Evolutionary conservation across 2,888 invertebrate genomes (phyloP).

Genomic region (Actias luna): DNA sequence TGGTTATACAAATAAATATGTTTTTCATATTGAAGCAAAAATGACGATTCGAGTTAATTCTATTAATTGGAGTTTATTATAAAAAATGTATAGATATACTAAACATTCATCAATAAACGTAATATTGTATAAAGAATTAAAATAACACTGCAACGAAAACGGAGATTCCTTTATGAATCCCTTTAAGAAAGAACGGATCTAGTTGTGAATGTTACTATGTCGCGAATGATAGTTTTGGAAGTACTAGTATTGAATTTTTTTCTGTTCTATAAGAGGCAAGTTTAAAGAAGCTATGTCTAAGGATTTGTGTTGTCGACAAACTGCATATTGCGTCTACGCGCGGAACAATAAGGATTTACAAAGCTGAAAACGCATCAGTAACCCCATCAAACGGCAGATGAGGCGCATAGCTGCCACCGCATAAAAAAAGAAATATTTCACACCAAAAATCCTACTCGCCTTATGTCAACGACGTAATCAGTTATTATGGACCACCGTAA

Average conservation of each 20-base stretch:
- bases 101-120: too few relatives aligned
- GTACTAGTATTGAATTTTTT: background rate
- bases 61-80: background rate
- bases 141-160: too few relatives aligned
- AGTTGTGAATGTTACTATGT: too few relatives aligned
- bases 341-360: slow-evolving; percentile 18
- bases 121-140: too few relatives aligned
- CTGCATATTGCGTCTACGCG: slow-evolving; percentile 18
- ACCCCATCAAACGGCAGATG: slow-evolving; percentile 19
- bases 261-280: background rate
- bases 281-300: slow-evolving; percentile 1
- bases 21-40: background rate
- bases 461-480: slow-evolving; percentile 43
- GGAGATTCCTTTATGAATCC: too few relatives aligned
- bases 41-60: background rate
- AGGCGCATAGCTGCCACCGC: slow-evolving; percentile 23
- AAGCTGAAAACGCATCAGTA: slow-evolving; percentile 15
- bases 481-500: slow-evolving; percentile 49
- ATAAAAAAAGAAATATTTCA: slow-evolving; percentile 34
- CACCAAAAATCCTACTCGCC: slow-evolving; percentile 28
- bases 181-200: too few relatives aligned
- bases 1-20: background rate
- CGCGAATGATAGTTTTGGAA: background rate
- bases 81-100: background rate
- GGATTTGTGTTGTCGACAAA: slow-evolving; percentile 11